Percentiles rank a stretch among this genome's conserved stretches.
phyloP scores from a whole-genome alignment of 2,797 vertebrate species.

The Lophius americanus region DNA sequence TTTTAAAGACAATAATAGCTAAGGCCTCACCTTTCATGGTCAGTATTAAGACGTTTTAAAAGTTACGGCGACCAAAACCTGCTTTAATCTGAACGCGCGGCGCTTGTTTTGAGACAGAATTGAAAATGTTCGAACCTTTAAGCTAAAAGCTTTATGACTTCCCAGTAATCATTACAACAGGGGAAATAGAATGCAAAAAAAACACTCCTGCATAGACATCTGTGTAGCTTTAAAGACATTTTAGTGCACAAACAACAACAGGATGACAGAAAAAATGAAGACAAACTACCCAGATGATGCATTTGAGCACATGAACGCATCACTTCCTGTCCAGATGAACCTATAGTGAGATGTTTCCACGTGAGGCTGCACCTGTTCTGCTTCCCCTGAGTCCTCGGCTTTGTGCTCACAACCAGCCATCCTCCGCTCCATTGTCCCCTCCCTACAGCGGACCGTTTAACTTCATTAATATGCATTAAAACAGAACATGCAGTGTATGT shows the following conservation, averaged over 20 bases:
- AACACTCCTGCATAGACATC: no score
- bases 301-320: slow-evolving; percentile 4
- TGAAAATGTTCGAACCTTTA: not conserved
- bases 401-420: slow-evolving; percentile 58
- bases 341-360: slow-evolving; percentile 37
- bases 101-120: not conserved
- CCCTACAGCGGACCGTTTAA: slow-evolving; percentile 67
- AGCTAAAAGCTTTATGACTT: no score
- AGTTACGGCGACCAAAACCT: not conserved
- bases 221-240: not conserved
- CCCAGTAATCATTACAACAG: no score
- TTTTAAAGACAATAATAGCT: not conserved
- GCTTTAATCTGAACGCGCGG: not conserved
- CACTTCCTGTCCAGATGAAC: slow-evolving; percentile 41
- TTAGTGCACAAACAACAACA: not conserved
- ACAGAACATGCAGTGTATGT: slow-evolving; percentile 37
- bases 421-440: slow-evolving; percentile 66
- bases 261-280: not conserved
- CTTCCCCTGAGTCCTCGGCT: slow-evolving; percentile 61
- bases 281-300: not conserved
- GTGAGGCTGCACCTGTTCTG: slow-evolving; percentile 68
- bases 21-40: not conserved
- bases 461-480: slow-evolving; percentile 83
- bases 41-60: not conserved
- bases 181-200: no score